Conservation (phyloP, 2,797 vertebrate genomes). For the Tragelaphus eurycerus region DNA sequence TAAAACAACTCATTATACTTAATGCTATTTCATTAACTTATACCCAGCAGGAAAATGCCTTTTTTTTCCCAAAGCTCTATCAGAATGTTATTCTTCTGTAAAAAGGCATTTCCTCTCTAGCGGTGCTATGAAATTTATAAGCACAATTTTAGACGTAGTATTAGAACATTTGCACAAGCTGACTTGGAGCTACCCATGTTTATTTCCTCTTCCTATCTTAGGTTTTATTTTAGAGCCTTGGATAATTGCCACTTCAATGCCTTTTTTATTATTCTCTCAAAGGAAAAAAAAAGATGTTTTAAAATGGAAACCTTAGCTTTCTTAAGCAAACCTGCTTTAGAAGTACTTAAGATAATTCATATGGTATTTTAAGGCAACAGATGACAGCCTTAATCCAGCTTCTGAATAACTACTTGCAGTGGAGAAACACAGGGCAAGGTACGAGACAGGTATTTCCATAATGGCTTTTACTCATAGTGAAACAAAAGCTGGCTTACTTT, state of each 20-base stretch:
- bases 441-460: constrained; percentile 53
- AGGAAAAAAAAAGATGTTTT: constrained; percentile 40
- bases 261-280: constrained; percentile 58
- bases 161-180: background rate
- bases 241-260: constrained; percentile 52
- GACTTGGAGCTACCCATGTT: background rate
- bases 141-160: background rate
- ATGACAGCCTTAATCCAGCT: constrained; percentile 73
- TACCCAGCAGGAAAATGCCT: constrained; percentile 9
- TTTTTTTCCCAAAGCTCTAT: background rate
- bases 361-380: constrained; percentile 54
- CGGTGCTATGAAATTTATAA: background rate
- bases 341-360: constrained; percentile 67
- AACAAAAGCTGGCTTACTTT: constrained; percentile 66
- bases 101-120: constrained; percentile 32
- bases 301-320: constrained; percentile 54
- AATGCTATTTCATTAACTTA: constrained; percentile 61
- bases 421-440: constrained; percentile 43
- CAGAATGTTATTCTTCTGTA: background rate
- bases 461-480: constrained; percentile 56
- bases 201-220: background rate
- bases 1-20: constrained; percentile 60
- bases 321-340: constrained; percentile 67
- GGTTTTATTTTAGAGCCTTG: constrained; percentile 39
- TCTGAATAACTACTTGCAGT: constrained; percentile 69